Evolutionary conservation across 1,140 invertebrate species (phyloP).

Genomic region (Orchesella cincta): DNA sequence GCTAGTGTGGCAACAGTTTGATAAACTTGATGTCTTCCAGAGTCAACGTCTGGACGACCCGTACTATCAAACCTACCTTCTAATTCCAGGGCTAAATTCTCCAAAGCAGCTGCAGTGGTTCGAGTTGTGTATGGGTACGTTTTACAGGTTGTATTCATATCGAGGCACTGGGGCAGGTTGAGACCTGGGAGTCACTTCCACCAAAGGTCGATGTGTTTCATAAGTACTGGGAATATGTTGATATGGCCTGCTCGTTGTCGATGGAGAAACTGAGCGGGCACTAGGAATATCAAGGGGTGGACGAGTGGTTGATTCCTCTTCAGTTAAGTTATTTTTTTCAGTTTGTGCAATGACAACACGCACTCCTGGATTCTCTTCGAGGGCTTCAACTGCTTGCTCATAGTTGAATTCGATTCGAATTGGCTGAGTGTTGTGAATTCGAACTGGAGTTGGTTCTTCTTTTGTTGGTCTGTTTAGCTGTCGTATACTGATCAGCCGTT

Average conservation of each 20-base stretch:
- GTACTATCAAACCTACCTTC: not conserved
- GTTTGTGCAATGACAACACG: not conserved
- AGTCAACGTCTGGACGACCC: not conserved
- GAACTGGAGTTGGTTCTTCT: not conserved
- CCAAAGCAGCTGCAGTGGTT: not conserved
- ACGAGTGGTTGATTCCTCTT: not conserved
- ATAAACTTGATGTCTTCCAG: not conserved
- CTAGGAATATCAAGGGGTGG: not conserved
- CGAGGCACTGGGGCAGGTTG: not conserved
- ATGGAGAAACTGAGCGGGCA: not conserved
- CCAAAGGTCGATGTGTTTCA: not conserved
- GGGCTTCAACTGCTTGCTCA: not conserved
- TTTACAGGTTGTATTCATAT: not conserved
- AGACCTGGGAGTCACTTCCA: not conserved
- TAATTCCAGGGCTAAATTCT: conserved; percentile 3
- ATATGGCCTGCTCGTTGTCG: not conserved
- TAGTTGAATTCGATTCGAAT: conserved; percentile 15
- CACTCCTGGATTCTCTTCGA: not conserved
- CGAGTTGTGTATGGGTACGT: not conserved
- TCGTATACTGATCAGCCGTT: too few species aligned
- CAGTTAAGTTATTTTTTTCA: not conserved
- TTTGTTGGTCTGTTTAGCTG: too few species aligned
- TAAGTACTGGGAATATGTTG: too few species aligned
- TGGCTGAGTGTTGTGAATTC: not conserved
- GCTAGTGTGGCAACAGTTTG: not conserved